Base-by-base conservation (phyloP, 1,140 invertebrate genomes). In the Mercenaria mercenaria region DNA sequence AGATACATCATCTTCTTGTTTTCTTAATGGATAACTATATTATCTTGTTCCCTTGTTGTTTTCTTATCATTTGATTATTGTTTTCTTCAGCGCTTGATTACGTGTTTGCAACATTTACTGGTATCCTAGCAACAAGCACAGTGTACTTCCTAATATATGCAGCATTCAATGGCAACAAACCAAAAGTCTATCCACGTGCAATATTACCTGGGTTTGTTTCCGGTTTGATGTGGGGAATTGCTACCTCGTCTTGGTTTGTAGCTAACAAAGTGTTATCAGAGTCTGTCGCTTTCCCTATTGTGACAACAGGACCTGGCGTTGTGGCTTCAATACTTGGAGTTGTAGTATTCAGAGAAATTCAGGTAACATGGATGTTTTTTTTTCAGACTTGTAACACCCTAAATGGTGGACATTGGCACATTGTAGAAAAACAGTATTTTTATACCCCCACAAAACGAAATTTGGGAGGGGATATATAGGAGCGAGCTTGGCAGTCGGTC, bases 41-140 rank as follows among this genome's bases (percentile, higher is more conserved):
- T n/a, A n/a, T n/a, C n/a, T n/a, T n/a, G n/a, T n/a, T n/a, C n/a
- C n/a, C n/a, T n/a, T n/a, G n/a, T n/a, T n/a, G n/a, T n/a, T n/a
- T n/a, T n/a, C n/a, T n/a, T n/a, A n/a, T n/a, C n/a, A n/a, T n/a
- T n/a, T n/a, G n/a, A n/a, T n/a, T n/a, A 3, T 13, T 56, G 15
- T 13, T 23, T 32, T 76, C 92, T 94, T 59, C 91, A 95, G 96
- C 91, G 77, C 88, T 96, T 43, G 95, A 96, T 83, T 96, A 96
- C 91, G 96, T 96, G 11, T 96, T 96, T 93, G 94, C 96, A 18
- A 95, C 96, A 80, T 96, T 95, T 87, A 93, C 94, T 89, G 96
- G 96, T 34, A 96, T 96, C 61, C 96, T 95, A 74, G 29, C 93
- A 11, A 93, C 96, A 20, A 96, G 96, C 56, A 95, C 94, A 15